phyloP scores from a whole-genome alignment of 1,140 invertebrate species.

The Myzus persicae region DNA sequence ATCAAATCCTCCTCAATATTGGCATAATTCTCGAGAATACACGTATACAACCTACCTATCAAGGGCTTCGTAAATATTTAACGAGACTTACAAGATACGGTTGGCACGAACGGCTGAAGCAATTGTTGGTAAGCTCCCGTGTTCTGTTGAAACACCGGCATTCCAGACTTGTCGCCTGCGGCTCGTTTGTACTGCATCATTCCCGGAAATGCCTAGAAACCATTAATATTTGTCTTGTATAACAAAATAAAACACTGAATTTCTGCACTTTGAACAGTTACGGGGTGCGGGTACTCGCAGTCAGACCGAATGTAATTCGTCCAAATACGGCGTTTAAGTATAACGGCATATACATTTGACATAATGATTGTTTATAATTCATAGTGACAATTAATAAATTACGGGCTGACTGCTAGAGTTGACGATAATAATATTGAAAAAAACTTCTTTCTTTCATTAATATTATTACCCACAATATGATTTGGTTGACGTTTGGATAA shows the following conservation, averaged over 20 bases:
- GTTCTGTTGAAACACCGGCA: slow-evolving; percentile 91
- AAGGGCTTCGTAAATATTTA: not conserved
- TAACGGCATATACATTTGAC: too few species aligned
- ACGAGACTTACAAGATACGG: slow-evolving; percentile 82
- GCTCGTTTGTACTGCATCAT: slow-evolving; percentile 94
- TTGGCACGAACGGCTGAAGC: slow-evolving; percentile 92
- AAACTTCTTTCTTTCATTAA: not conserved
- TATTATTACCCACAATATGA: not conserved
- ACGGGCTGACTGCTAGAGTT: too few species aligned
- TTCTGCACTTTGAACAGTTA: not conserved
- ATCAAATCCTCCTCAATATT: not conserved
- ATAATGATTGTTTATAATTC: not conserved
- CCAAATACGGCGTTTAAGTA: too few species aligned
- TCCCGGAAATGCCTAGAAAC: slow-evolving; percentile 85
- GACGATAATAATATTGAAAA: not conserved
- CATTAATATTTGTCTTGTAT: slow-evolving; percentile 22
- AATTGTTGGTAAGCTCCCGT: slow-evolving; percentile 92
- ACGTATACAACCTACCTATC: not conserved
- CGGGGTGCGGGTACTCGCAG: too few species aligned
- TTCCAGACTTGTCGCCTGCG: slow-evolving; percentile 87
- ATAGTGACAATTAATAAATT: not conserved
- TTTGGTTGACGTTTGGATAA: not conserved
- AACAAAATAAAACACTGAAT: not conserved
- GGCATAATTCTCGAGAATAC: not conserved
- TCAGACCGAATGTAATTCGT: not conserved